A percentile compares a stretch with the other conserved stretches of the same genome.
Conservation (phyloP, 2,888 invertebrate genomes). For the Apodemia duryi region DNA sequence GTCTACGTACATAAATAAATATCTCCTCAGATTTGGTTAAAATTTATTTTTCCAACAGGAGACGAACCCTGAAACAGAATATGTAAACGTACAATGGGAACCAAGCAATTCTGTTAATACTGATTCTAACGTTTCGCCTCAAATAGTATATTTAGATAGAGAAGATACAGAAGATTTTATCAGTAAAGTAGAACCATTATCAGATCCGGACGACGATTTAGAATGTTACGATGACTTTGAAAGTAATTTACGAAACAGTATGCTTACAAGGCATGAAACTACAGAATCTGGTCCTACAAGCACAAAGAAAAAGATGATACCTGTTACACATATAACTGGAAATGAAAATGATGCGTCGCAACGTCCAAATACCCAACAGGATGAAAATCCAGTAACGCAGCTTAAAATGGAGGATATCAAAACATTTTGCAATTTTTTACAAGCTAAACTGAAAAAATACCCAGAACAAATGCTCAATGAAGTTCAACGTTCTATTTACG, state of each 20-base stretch:
- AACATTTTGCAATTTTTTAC: slow-evolving; percentile 44
- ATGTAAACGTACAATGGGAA: slow-evolving; percentile 1
- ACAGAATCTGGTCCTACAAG: not conserved
- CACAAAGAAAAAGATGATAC: not conserved
- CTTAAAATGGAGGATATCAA: slow-evolving; percentile 42
- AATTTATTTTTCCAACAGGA: not conserved
- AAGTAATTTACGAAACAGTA: not conserved
- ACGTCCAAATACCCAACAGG: not conserved
- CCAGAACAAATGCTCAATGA: slow-evolving; percentile 39
- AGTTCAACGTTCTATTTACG: slow-evolving; percentile 48
- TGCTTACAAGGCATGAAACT: not conserved
- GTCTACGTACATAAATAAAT: too few relatives aligned
- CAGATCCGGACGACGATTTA: not conserved
- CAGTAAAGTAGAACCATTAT: slow-evolving; percentile 1
- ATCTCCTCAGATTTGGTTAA: not conserved
- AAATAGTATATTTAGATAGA: not conserved
- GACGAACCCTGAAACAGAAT: not conserved
- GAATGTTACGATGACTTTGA: not conserved
- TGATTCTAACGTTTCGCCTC: not conserved
- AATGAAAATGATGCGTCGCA: not conserved
- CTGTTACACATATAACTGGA: not conserved
- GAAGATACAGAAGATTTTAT: not conserved
- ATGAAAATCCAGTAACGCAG: slow-evolving; percentile 25
- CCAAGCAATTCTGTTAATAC: not conserved
- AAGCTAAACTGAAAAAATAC: slow-evolving; percentile 49